Evolutionary conservation across 2,888 invertebrate genomes (phyloP), one percentile per base, ranked within the genome.

Genomic region (Hoplodrina ambigua): DNA sequence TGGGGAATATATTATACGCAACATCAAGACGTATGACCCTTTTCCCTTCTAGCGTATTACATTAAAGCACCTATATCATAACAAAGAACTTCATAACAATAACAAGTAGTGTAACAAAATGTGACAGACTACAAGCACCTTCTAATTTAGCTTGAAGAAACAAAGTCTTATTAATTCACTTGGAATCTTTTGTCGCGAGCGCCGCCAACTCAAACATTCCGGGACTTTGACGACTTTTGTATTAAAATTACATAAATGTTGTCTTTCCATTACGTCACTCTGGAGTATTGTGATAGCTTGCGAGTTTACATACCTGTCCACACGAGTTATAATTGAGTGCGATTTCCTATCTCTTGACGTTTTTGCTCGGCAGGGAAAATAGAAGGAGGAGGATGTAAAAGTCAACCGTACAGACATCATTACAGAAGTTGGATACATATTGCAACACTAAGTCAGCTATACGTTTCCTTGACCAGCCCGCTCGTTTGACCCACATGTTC

Each of bases 211-310:
- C 55, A 72, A 82, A 75, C 64, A 82, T 69, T 53, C 59, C 56
- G 54, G 44, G 57, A 74, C 69, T 75, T 75, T 59, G 73, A 64
- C 52, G 72, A 69, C 71, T 82, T 80, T 67, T 67, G 69, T 75
- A 81, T 82, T 83, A 83, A 75, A 83, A 85, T 83, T 65, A 75
- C 71, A 77, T 69, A 72, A 82, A 82, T 72, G 72, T 83, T 83
- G 78, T 75, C 71, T 80, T 80, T 82, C 64, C 72, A 79, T 78
- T 78, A 63, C 50, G 30, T 58, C 56, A 54, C 60, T 52, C 56
- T 46, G 63, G 50, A 52, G 61, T 60, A 70, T 67, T 62, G 55
- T 63, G 52, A 56, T 59, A 59, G 46, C 63, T 53, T 30, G 37
- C 30, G 37, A 41, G 53, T 57, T 49, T 64, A 52, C 64, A 46